Percentiles rank a stretch among this genome's conserved stretches.
These are phyloP conservation scores for Thereva nobilitata DNA, from an alignment of 2,888 invertebrate genomes.

Conservation along the genomic window DNA sequence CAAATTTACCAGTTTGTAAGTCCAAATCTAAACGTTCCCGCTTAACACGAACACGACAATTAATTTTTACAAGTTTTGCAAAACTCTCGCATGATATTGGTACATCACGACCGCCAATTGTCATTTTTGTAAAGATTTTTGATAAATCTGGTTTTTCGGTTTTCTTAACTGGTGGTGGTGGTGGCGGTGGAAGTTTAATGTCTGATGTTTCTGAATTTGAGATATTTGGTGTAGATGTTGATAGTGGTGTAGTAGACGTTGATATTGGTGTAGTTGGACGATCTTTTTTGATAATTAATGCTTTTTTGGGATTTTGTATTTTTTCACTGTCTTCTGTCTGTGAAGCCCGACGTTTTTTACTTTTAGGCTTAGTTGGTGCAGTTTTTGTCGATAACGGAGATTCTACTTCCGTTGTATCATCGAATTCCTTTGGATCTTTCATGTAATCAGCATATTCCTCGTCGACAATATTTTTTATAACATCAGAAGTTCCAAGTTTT, in stretches of 20 bases:
- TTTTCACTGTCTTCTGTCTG: background rate
- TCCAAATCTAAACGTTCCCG: constrained; percentile 1
- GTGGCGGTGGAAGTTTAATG: too few species aligned
- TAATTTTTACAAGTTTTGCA: constrained; percentile 46
- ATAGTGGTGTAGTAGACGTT: too few species aligned
- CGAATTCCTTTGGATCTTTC: too few species aligned
- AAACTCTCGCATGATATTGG: constrained; percentile 48
- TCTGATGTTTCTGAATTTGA: too few species aligned
- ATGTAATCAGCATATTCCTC: background rate
- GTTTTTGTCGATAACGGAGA: background rate
- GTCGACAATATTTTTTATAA: constrained; percentile 4
- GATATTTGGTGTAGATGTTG: too few species aligned
- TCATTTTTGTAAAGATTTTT: constrained; percentile 48
- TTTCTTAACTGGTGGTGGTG: constrained; percentile 8
- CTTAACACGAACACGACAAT: constrained; percentile 37
- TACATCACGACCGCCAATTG: constrained; percentile 45
- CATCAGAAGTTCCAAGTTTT: background rate
- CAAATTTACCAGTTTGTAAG: too few species aligned
- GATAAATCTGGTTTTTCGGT: constrained; percentile 45
- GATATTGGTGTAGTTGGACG: too few species aligned
- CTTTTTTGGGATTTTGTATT: too few species aligned
- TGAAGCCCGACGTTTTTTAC: background rate
- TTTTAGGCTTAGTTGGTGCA: background rate
- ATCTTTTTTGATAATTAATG: too few species aligned
- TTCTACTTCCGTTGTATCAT: too few species aligned